Conservation (phyloP, 2,888 invertebrate species). For the Lasioglossum leucozonium region DNA sequence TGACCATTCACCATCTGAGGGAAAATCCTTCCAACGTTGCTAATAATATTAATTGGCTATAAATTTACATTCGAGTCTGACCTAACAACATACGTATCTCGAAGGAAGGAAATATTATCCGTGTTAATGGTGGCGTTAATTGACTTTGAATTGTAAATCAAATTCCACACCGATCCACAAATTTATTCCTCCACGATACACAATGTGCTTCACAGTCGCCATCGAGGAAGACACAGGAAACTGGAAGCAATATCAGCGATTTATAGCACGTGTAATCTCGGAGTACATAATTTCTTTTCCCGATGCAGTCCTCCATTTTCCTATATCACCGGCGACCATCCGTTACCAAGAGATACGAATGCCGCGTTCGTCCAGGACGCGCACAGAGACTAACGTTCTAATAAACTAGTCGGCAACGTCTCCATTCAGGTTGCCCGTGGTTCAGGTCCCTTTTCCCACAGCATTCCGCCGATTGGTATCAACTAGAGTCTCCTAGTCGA, state of each 20-base stretch:
- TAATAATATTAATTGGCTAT: too few relatives aligned
- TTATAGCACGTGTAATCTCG: constrained; percentile 13
- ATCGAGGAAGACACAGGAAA: not conserved
- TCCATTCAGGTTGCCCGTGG: constrained; percentile 43
- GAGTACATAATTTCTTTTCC: constrained; percentile 18
- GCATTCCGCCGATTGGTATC: constrained; percentile 56
- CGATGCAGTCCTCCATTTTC: not conserved
- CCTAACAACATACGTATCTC: too few relatives aligned
- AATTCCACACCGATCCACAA: not conserved
- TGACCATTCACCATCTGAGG: not conserved
- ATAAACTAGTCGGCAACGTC: constrained; percentile 54
- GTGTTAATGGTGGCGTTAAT: not conserved
- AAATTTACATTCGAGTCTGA: too few relatives aligned
- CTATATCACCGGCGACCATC: constrained; percentile 6
- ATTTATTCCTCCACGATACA: not conserved
- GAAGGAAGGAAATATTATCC: too few relatives aligned
- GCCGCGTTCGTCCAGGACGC: constrained; percentile 23
- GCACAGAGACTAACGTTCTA: constrained; percentile 34
- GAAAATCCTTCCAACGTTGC: not conserved
- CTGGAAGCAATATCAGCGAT: constrained; percentile 3
- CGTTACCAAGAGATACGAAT: constrained; percentile 26
- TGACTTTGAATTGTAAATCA: not conserved
- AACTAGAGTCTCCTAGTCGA: constrained; percentile 47
- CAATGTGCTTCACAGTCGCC: not conserved
- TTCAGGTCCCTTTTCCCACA: constrained; percentile 45